These are phyloP conservation scores for Apantesis nais DNA, from an alignment of 2,888 invertebrate genomes.

Conservation along the genomic window DNA sequence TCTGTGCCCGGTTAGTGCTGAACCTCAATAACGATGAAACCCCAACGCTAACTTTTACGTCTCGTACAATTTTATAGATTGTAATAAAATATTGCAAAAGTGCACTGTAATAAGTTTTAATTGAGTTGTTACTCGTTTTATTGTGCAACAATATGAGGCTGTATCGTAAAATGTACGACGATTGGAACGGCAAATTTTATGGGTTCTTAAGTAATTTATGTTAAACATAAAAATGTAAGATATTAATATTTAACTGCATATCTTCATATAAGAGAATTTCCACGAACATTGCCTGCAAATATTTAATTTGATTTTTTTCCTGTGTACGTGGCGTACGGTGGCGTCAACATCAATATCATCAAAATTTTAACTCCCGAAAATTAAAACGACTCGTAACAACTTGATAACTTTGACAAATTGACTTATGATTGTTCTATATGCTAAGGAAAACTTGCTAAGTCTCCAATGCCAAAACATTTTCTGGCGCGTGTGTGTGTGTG, in stretches of 20 bases:
- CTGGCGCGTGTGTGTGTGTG: too few relatives aligned
- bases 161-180: neutral
- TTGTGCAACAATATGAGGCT: slow-evolving; percentile 25
- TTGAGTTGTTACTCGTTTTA: slow-evolving; percentile 36
- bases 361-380: too few relatives aligned
- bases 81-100: slow-evolving; percentile 29
- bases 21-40: neutral
- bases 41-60: neutral
- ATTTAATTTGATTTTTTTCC: neutral
- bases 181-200: slow-evolving; percentile 18
- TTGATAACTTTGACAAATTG: too few relatives aligned
- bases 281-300: neutral
- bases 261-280: slow-evolving; percentile 12
- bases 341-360: too few relatives aligned
- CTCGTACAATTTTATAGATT: slow-evolving; percentile 11
- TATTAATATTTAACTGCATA: slow-evolving; percentile 12
- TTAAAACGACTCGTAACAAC: too few relatives aligned
- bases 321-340: neutral
- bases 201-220: slow-evolving; percentile 28
- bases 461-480: too few relatives aligned
- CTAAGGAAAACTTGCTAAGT: too few relatives aligned
- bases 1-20: neutral
- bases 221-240: slow-evolving; percentile 17
- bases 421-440: too few relatives aligned
- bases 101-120: slow-evolving; percentile 42